phyloP scores from a whole-genome alignment of 2,888 invertebrate genomes.

The Acanthosepion pharaonis region DNA sequence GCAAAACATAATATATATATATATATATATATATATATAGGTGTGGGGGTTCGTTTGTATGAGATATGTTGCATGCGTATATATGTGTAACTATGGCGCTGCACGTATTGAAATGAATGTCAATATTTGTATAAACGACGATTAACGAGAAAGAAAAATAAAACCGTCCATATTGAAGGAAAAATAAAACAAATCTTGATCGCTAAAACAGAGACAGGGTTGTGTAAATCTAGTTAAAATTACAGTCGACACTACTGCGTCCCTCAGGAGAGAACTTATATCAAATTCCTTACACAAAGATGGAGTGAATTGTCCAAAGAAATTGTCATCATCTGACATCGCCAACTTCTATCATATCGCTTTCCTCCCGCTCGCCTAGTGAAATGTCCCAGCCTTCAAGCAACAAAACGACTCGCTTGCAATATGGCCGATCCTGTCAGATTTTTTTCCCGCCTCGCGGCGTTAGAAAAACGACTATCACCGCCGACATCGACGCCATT shows the following conservation, averaged over 20 bases:
- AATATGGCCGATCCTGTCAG: constrained; percentile 9
- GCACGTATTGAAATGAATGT: not conserved
- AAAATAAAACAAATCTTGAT: not conserved
- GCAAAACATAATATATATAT: not conserved
- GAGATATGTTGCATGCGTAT: not conserved
- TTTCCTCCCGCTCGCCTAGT: not conserved
- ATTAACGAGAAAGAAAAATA: not conserved
- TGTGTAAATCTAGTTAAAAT: not conserved
- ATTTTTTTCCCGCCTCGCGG: constrained; percentile 11
- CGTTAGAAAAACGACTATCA: not conserved
- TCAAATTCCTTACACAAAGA: not conserved
- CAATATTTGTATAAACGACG: not conserved
- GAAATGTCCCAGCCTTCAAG: constrained; percentile 4
- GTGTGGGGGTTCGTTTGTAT: not conserved
- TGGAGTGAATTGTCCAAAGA: constrained; percentile 33
- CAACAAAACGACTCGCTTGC: not conserved
- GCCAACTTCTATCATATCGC: not conserved
- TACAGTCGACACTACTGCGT: not conserved
- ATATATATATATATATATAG: not conserved
- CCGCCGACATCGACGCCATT: not conserved
- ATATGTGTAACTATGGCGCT: not conserved
- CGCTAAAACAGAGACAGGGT: not conserved
- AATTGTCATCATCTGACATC: constrained; percentile 14
- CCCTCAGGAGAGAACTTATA: not conserved
- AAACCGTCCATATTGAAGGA: not conserved